These are phyloP conservation scores for Molanna angustata DNA, from an alignment of 2,888 invertebrate genomes.

Conservation along the genomic window DNA sequence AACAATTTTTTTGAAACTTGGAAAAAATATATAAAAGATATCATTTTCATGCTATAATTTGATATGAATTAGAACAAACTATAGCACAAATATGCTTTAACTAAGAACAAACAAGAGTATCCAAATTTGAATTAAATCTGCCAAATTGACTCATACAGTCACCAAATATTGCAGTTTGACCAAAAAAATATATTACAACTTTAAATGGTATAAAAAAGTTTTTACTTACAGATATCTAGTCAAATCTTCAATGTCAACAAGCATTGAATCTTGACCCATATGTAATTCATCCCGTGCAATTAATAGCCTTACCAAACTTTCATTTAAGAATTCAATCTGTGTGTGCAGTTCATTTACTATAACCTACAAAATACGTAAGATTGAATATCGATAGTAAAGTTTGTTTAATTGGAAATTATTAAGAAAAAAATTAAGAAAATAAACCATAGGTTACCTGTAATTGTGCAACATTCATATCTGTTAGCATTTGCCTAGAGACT, in stretches of 20 bases:
- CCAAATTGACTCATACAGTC: background rate
- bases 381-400: no score
- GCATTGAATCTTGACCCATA: slow-evolving; percentile 97
- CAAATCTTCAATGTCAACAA: slow-evolving; percentile 95
- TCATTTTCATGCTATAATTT: no score
- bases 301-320: slow-evolving; percentile 82
- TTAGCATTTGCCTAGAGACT: slow-evolving; percentile 79
- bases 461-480: slow-evolving; percentile 92
- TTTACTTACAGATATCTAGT: slow-evolving; percentile 78
- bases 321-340: slow-evolving; percentile 90
- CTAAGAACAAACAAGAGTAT: no score
- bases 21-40: no score
- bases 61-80: no score
- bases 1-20: no score
- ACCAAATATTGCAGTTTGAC: background rate
- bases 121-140: no score
- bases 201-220: background rate
- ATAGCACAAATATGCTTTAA: no score
- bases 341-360: slow-evolving; percentile 93
- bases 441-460: slow-evolving; percentile 57
- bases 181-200: no score
- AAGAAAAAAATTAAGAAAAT: background rate
- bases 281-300: slow-evolving; percentile 93
- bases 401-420: background rate
- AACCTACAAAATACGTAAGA: slow-evolving; percentile 59